A percentile compares a stretch with the other conserved stretches of the same genome.
Conservation (phyloP, 2,113 vertebrate genomes). For the Paradoxurus hermaphroditus region DNA sequence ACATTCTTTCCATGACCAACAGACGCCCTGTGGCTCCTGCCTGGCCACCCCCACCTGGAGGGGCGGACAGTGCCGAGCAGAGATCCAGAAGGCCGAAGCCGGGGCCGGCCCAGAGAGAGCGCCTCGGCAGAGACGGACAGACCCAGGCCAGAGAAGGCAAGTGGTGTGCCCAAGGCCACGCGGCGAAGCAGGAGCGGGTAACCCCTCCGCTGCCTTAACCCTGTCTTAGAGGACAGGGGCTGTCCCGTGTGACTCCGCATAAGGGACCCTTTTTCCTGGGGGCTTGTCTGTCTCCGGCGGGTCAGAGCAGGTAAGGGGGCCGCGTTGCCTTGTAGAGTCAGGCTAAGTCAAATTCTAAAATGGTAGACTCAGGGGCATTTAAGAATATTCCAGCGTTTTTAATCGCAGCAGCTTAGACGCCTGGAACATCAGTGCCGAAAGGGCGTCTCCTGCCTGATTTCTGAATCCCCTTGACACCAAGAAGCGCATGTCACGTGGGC, state of each 20-base stretch:
- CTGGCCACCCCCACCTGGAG: not conserved
- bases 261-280: not conserved
- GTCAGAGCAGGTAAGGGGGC: not conserved
- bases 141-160: not conserved
- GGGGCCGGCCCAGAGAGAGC: not conserved
- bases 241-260: not conserved
- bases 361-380: not conserved
- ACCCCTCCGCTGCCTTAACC: not conserved
- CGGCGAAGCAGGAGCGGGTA: not conserved
- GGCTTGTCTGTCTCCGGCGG: not conserved
- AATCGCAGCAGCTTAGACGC: conserved; percentile 33
- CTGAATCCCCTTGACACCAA: not conserved
- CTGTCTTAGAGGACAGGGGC: not conserved
- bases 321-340: not conserved
- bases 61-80: not conserved
- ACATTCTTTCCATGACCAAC: conserved; percentile 58
- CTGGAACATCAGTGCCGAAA: not conserved
- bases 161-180: not conserved
- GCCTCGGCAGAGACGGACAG: not conserved
- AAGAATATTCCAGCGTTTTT: conserved; percentile 43
- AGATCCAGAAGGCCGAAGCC: not conserved
- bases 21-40: conserved; percentile 3
- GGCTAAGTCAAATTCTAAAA: not conserved
- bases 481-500: rapidly evolving
- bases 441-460: not conserved